Base-by-base conservation (phyloP, 2,113 vertebrate species). In the Cygnus atratus region DNA sequence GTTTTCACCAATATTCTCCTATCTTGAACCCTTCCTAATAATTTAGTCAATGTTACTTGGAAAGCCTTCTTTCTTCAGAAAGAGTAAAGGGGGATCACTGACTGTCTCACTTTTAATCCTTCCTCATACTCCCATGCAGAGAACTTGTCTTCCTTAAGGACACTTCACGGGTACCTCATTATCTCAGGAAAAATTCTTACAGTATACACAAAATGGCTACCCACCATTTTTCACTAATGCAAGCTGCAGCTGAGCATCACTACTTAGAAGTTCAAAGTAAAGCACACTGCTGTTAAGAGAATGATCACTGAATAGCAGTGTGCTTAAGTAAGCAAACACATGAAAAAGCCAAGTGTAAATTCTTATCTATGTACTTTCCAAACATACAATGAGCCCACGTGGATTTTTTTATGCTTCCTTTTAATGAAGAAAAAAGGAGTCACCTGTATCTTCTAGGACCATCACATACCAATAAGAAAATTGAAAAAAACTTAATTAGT, bases 101-200 rank as follows among this genome's bases (percentile, higher is more conserved):
- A 79, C 67, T 79, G 24, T 66, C 66, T 75, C 79, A 29, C 44
- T 68, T 96, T 92, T 84, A 95, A 89, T 92, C 87, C 84, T 91
- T 92, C 87, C 76, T 94, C 91, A 90, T 66, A 87, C 70, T 95
- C 87, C 92, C 85, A 96, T 85, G 86, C 37, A 87, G 31, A 96
- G 26, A 93, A 70, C 28, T 68, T 76, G 72, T 77, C 48, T 73
- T 22, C 87, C 61, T 71, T 43, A 61, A 95, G 70, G 43, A 93
- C 77, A 82, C 35, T 22, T 33, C 31, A 85, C 8, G 96, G 95
- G 77, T 62, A 95, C 82, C 88, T 91, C 59, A 75, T 79, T 95
- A 94, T 83, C 80, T 63, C 82, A 31, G 29, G 70, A 44, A 84
- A 83, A 96, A 57, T 11, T 24, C 48, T 5, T 50, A 63, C 24